A percentile compares a stretch with the other conserved stretches of the same genome.
Evolutionary conservation across 1,140 invertebrate species (phyloP).

Genomic region (Plodia interpunctella): DNA sequence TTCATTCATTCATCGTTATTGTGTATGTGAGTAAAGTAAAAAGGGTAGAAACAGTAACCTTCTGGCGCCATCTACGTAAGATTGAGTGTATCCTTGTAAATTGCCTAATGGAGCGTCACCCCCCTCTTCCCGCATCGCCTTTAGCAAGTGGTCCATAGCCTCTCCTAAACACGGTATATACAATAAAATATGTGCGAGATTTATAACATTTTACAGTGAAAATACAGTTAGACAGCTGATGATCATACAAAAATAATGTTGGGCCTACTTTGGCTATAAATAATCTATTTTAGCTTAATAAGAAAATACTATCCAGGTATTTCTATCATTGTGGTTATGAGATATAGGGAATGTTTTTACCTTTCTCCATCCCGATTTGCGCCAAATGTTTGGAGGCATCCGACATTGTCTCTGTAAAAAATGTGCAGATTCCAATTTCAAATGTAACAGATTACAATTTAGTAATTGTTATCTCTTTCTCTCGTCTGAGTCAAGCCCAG

Average conservation of each 20-base stretch:
- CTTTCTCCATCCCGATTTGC: constrained; percentile 44
- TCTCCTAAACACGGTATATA: constrained; percentile 26
- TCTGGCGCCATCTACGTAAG: constrained; percentile 43
- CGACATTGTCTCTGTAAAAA: constrained; percentile 40
- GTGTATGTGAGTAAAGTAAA: too few relatives aligned
- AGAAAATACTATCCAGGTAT: too few relatives aligned
- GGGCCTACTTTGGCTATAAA: too few relatives aligned
- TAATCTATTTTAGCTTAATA: too few relatives aligned
- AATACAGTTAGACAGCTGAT: too few relatives aligned
- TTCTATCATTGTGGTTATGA: not conserved
- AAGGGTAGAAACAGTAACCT: constrained; percentile 25
- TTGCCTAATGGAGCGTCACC: constrained; percentile 38
- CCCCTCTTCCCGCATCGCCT: constrained; percentile 46
- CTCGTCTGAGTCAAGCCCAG: too few relatives aligned
- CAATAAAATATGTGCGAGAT: not conserved
- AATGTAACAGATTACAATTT: too few relatives aligned
- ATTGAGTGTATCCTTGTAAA: constrained; percentile 51
- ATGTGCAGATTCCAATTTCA: too few relatives aligned
- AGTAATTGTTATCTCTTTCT: too few relatives aligned
- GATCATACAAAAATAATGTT: too few relatives aligned
- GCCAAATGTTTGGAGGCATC: constrained; percentile 52
- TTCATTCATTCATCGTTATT: too few relatives aligned
- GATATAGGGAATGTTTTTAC: constrained; percentile 20
- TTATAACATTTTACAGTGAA: too few relatives aligned
- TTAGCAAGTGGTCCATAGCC: constrained; percentile 43